Conservation (phyloP, 1,140 invertebrate genomes). For the Drosophila nebulosa region DNA sequence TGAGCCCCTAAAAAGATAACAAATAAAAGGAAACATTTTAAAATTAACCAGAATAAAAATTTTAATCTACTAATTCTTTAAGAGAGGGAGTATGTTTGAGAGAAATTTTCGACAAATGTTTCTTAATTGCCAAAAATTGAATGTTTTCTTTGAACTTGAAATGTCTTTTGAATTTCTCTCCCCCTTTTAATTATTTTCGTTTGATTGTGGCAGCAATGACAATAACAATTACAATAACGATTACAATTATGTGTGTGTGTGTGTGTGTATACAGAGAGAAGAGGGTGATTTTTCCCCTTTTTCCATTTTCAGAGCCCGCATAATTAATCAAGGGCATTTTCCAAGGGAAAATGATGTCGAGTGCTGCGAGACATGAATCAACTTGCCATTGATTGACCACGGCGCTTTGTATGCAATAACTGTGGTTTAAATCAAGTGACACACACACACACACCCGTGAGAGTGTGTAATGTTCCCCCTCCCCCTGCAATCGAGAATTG, state of each 20-base stretch:
- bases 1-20: no score
- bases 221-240: conserved; percentile 61
- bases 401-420: conserved; percentile 16
- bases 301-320: conserved; percentile 21
- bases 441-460: not conserved
- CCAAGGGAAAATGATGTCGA: not conserved
- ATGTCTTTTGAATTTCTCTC: conserved; percentile 16
- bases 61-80: no score
- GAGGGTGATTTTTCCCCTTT: not conserved
- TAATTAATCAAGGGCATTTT: conserved; percentile 18
- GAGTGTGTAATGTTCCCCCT: not conserved
- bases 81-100: no score
- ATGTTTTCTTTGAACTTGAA: not conserved
- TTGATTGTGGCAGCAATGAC: conserved; percentile 41
- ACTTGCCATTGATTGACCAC: conserved; percentile 37
- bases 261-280: not conserved
- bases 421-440: conserved; percentile 21
- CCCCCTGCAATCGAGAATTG: conserved; percentile 12
- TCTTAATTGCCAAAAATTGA: not conserved
- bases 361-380: conserved; percentile 1
- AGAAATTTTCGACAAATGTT: not conserved
- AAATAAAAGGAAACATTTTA: no score
- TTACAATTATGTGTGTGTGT: no score
- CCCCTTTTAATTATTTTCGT: conserved; percentile 48
- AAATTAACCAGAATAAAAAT: no score